Evolutionary conservation across 2,113 vertebrate genomes (phyloP).

Genomic region (Misgurnus anguillicaudatus): DNA sequence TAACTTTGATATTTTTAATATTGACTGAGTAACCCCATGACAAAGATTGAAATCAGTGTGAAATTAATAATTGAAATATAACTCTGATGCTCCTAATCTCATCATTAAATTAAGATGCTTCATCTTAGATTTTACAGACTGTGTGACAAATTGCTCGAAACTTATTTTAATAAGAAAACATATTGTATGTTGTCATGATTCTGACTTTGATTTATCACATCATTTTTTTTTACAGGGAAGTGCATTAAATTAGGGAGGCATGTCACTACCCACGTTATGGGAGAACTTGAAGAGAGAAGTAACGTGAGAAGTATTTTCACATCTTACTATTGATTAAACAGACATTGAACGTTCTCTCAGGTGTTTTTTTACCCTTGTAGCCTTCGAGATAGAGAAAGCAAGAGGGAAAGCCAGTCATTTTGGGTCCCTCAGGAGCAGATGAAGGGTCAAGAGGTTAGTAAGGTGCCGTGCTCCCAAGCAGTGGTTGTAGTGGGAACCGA

Average conservation of each 20-base stretch:
- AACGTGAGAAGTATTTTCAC: constrained; percentile 17
- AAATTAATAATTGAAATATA: too few species aligned
- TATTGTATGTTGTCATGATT: too few species aligned
- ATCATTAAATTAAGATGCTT: too few species aligned
- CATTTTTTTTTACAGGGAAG: background rate
- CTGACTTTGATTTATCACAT: background rate
- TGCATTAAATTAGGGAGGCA: background rate
- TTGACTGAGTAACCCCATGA: too few species aligned
- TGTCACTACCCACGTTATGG: background rate
- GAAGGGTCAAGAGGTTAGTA: constrained; percentile 27
- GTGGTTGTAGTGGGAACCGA: constrained; percentile 6
- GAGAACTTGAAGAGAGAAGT: constrained; percentile 28
- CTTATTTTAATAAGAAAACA: too few species aligned
- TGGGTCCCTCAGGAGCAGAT: background rate
- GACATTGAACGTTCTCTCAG: constrained; percentile 1
- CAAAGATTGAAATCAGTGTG: too few species aligned
- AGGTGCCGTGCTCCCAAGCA: background rate
- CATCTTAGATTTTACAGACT: too few species aligned
- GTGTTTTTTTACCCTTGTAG: background rate
- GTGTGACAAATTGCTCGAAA: too few species aligned
- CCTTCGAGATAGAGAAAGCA: too few species aligned
- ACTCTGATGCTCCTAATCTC: too few species aligned
- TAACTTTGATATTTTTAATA: too few species aligned
- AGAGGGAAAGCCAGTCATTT: background rate
- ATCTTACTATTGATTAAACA: background rate